Percentiles rank a stretch among this genome's conserved stretches.
Evolutionary conservation across 2,888 invertebrate species (phyloP).

Genomic region (Acanthosoma haemorrhoidale): DNA sequence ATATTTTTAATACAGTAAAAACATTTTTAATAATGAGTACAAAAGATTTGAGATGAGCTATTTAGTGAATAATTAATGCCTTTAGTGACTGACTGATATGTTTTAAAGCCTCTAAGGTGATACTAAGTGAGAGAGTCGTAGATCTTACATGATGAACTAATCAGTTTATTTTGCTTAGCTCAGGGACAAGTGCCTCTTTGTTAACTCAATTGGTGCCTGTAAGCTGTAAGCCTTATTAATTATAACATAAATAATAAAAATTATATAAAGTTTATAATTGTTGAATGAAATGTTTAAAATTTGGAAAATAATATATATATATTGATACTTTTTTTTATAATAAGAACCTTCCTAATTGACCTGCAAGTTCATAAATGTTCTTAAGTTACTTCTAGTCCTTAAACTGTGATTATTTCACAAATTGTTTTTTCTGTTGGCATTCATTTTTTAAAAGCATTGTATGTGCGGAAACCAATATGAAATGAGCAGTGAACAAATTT

Average conservation of each 20-base stretch:
- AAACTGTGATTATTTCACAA: constrained; percentile 16
- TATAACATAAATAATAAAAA: neutral
- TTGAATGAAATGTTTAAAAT: neutral
- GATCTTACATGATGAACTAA: neutral
- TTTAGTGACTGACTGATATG: constrained; percentile 4
- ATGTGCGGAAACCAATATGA: neutral
- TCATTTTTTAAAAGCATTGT: neutral
- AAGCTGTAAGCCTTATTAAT: constrained; percentile 4
- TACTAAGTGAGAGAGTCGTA: neutral
- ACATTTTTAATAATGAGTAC: neutral
- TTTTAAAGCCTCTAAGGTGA: neutral
- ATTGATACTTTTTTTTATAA: neutral
- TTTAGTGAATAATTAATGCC: neutral
- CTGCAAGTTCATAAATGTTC: neutral
- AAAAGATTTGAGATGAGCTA: neutral
- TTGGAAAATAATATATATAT: neutral
- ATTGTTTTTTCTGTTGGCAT: neutral
- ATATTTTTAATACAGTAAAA: constrained; percentile 12
- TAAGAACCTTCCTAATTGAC: constrained; percentile 15
- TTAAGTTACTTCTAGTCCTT: constrained; percentile 19
- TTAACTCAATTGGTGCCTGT: neutral
- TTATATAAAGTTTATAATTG: neutral
- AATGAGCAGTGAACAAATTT: neutral
- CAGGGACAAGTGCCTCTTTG: constrained; percentile 19
- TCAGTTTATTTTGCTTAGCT: neutral